These are phyloP conservation scores for Dipus sagitta DNA, from an alignment of 2,797 vertebrate species.

Conservation along the genomic window DNA sequence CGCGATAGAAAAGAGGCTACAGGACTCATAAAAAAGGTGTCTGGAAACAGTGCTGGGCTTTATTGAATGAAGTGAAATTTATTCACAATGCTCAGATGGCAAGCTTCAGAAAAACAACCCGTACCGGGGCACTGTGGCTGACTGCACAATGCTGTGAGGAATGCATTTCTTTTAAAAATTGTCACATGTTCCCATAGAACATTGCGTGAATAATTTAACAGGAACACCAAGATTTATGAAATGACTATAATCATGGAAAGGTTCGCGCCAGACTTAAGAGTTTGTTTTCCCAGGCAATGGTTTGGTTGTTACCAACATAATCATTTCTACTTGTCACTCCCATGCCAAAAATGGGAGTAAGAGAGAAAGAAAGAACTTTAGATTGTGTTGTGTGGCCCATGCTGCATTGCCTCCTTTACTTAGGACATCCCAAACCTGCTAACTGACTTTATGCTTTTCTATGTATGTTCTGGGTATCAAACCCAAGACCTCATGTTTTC, in stretches of 20 bases:
- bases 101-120: slow-evolving; percentile 86
- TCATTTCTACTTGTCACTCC: slow-evolving; percentile 56
- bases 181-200: slow-evolving; percentile 84
- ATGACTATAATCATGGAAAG: slow-evolving; percentile 84
- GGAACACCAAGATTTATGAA: slow-evolving; percentile 85
- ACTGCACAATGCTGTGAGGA: slow-evolving; percentile 81
- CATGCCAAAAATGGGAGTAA: neutral
- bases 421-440: neutral
- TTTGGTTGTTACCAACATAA: slow-evolving; percentile 67
- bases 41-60: slow-evolving; percentile 66
- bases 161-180: slow-evolving; percentile 84
- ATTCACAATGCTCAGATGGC: slow-evolving; percentile 87
- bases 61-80: slow-evolving; percentile 78
- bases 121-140: slow-evolving; percentile 82
- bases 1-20: slow-evolving; percentile 84
- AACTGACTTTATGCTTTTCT: neutral
- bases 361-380: neutral
- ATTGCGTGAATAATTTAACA: slow-evolving; percentile 89
- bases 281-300: slow-evolving; percentile 61
- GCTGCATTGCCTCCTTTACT: neutral
- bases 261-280: slow-evolving; percentile 80
- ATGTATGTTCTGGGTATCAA: neutral
- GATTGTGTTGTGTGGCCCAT: neutral
- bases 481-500: too few relatives aligned
- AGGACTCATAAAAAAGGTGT: slow-evolving; percentile 85